A percentile compares a stretch with the other conserved stretches of the same genome.
phyloP scores from a whole-genome alignment of 2,113 vertebrate genomes.

The Machaerirhynchus nigripectus region DNA sequence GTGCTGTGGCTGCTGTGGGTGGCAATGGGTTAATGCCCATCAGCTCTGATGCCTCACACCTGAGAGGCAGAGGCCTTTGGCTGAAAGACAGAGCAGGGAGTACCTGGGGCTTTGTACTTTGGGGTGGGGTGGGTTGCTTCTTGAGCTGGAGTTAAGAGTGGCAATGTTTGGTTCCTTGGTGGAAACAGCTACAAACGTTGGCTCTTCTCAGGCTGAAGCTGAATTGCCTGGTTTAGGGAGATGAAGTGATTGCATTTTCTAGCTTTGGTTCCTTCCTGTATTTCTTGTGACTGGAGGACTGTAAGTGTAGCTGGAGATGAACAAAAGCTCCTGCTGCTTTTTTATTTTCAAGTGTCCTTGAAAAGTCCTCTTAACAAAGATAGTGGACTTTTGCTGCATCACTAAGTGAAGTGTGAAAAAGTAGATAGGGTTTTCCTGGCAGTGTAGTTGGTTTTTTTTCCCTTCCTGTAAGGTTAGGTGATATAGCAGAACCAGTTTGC shows the following conservation, averaged over 20 bases:
- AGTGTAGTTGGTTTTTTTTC: neutral
- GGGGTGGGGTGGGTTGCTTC: accelerated
- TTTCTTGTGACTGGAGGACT: neutral
- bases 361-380: neutral
- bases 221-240: neutral
- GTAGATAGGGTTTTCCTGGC: neutral
- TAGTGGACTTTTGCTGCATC: neutral
- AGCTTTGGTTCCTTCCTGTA: neutral
- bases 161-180: neutral
- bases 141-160: neutral
- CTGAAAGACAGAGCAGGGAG: neutral
- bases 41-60: neutral
- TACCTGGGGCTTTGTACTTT: neutral
- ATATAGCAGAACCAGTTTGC: neutral
- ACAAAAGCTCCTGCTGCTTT: neutral
- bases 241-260: accelerated
- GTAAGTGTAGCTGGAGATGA: neutral
- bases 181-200: neutral
- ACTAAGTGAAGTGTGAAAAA: neutral
- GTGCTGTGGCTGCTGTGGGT: neutral
- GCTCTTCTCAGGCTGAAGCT: neutral
- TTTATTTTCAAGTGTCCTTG: neutral
- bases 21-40: neutral
- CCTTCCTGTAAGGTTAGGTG: neutral
- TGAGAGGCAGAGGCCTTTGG: neutral